A percentile compares a stretch with the other conserved stretches of the same genome.
These are phyloP conservation scores for Callospermophilus lateralis DNA, from an alignment of 2,113 vertebrate species.

Conservation along the genomic window DNA sequence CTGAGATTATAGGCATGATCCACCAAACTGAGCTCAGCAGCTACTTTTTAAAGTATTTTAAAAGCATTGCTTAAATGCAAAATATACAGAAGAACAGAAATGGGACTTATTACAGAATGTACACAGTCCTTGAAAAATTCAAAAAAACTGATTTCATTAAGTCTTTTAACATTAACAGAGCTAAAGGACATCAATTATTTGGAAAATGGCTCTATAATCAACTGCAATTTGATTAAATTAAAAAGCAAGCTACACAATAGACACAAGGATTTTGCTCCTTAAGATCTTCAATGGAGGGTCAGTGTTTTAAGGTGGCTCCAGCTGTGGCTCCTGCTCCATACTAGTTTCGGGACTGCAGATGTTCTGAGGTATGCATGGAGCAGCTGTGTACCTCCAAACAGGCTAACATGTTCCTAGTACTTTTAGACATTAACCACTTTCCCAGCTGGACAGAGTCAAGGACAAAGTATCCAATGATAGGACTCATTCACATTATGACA, in stretches of 20 bases:
- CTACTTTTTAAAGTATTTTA: not conserved
- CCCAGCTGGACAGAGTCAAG: not conserved
- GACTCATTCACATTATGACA: not conserved
- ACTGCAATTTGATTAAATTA: not conserved
- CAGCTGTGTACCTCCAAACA: not conserved
- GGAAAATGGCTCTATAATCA: not conserved
- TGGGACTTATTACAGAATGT: not conserved
- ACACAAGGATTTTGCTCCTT: not conserved
- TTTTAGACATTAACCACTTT: not conserved
- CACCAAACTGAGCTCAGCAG: not conserved
- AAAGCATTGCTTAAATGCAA: constrained; percentile 57
- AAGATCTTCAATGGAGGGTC: not conserved
- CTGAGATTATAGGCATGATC: too few relatives aligned
- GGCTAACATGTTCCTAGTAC: not conserved
- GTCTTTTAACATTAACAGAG: not conserved
- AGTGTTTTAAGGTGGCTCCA: not conserved
- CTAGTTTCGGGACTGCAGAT: not conserved
- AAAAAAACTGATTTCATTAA: not conserved
- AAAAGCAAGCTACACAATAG: not conserved
- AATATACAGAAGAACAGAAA: constrained; percentile 71
- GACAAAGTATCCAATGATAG: not conserved
- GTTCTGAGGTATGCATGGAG: not conserved
- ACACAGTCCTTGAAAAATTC: not conserved
- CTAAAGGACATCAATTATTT: not conserved
- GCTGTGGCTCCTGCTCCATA: not conserved